Conservation (phyloP, 2,113 vertebrate species). For the Clarias magur region DNA sequence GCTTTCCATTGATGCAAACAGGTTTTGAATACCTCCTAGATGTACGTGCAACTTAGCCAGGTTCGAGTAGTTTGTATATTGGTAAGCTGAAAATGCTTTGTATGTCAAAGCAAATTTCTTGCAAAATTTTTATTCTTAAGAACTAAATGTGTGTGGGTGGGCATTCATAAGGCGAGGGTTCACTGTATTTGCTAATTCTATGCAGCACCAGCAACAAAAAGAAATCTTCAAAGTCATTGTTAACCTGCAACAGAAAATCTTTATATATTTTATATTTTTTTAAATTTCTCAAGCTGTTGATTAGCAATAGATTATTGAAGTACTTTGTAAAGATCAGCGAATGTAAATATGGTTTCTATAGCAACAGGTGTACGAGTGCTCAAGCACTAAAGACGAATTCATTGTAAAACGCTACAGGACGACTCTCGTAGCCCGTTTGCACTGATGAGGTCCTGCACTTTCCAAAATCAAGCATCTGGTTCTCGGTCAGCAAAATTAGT, state of each 20-base stretch:
- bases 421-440: neutral
- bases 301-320: neutral
- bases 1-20: too few relatives aligned
- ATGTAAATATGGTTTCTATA: neutral
- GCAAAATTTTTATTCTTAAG: too few relatives aligned
- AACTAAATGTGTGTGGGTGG: too few relatives aligned
- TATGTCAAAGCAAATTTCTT: too few relatives aligned
- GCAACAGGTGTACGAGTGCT: neutral
- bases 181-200: neutral
- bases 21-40: too few relatives aligned
- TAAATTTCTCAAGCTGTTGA: neutral
- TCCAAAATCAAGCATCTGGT: constrained; percentile 1
- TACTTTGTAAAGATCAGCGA: too few relatives aligned
- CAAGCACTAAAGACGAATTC: neutral
- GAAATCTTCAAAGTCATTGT: neutral
- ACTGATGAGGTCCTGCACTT: neutral
- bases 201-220: neutral
- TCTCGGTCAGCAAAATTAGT: neutral
- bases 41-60: too few relatives aligned
- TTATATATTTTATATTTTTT: too few relatives aligned
- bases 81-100: too few relatives aligned
- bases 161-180: too few relatives aligned
- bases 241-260: neutral
- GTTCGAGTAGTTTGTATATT: too few relatives aligned
- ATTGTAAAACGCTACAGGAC: neutral